phyloP scores from a whole-genome alignment of 2,797 vertebrate species.

The Pangasius sanitwongsei region DNA sequence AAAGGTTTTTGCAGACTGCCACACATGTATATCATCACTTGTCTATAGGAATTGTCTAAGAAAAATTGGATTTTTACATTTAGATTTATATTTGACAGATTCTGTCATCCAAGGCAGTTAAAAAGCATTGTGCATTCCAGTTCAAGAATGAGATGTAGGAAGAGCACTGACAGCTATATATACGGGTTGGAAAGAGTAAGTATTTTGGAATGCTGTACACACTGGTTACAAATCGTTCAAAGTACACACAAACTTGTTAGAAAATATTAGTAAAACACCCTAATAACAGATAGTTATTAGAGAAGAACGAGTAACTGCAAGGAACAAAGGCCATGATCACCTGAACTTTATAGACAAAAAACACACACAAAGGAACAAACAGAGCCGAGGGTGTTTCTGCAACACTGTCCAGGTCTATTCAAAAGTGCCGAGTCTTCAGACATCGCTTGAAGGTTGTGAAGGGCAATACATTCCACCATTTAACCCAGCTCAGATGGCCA shows the following conservation, averaged over 20 bases:
- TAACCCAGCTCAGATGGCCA: neutral
- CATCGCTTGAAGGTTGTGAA: neutral
- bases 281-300: neutral
- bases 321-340: no score
- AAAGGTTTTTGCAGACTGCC: neutral
- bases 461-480: neutral
- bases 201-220: neutral
- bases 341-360: neutral
- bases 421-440: neutral
- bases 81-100: neutral
- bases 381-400: no score
- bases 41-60: neutral
- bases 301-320: neutral
- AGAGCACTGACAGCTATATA: neutral
- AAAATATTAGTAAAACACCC: neutral
- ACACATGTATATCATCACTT: neutral
- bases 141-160: neutral
- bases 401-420: neutral
- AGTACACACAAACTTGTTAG: neutral
- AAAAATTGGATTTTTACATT: neutral
- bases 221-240: neutral
- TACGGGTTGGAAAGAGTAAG: slow-evolving; percentile 7
- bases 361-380: no score
- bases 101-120: neutral
- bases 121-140: neutral